Conservation (phyloP, 2,113 vertebrate genomes). For the Trematomus loennbergii region DNA sequence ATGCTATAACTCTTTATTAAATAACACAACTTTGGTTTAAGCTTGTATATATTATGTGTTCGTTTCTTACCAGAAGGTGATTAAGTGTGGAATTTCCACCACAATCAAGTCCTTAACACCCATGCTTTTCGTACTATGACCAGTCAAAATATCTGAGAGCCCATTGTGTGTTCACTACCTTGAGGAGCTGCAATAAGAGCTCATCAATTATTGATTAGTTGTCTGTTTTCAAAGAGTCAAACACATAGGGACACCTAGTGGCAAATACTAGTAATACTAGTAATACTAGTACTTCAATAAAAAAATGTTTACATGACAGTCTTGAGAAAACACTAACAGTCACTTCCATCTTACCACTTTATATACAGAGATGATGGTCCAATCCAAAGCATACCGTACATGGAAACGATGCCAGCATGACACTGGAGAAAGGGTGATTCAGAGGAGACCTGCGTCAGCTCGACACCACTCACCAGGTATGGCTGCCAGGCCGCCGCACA, state of each 20-base stretch:
- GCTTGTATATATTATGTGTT: too few species aligned
- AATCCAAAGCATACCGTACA: constrained; percentile 31
- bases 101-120: too few species aligned
- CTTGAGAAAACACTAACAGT: neutral
- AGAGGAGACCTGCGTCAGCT: constrained; percentile 66
- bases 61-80: too few species aligned
- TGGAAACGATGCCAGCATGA: too few species aligned
- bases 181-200: too few species aligned
- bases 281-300: neutral
- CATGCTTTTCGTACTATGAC: too few species aligned
- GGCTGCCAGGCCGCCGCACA: constrained; percentile 38
- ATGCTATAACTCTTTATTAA: too few species aligned
- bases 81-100: too few species aligned
- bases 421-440: constrained; percentile 42
- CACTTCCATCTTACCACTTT: neutral
- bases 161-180: too few species aligned
- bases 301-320: neutral
- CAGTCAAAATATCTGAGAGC: too few species aligned
- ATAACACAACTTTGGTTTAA: too few species aligned
- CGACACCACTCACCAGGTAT: constrained; percentile 65
- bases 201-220: too few species aligned
- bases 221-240: neutral
- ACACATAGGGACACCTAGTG: constrained; percentile 31
- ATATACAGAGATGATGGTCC: constrained; percentile 49
- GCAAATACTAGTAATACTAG: constrained; percentile 3